Conservation (phyloP, 92 coral and sea anemone species). For the Blastomussa wellsi region DNA sequence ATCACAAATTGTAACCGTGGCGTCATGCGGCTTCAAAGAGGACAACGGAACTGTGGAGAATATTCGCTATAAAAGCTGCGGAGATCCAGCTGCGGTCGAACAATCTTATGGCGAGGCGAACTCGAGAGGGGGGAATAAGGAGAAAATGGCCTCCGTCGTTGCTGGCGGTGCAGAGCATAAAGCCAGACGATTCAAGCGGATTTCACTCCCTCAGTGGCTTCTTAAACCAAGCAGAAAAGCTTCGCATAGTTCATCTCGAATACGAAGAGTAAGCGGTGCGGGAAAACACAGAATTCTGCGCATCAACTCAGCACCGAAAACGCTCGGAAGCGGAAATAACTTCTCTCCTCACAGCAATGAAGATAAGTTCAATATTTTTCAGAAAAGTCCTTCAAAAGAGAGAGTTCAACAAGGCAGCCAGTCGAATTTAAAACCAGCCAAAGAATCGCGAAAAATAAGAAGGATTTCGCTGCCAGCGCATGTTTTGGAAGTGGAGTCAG, state of each 20-base stretch:
- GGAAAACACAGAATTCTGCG: constrained; percentile 62
- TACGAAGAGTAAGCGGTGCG: constrained; percentile 23
- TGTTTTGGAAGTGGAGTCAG: constrained; percentile 13
- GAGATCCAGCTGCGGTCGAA: not conserved
- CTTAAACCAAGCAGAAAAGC: constrained; percentile 63
- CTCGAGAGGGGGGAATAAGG: not conserved
- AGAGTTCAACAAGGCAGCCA: not conserved
- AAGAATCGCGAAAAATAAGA: constrained; percentile 38
- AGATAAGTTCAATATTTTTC: constrained; percentile 10
- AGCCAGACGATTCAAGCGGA: constrained; percentile 68
- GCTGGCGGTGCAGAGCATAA: constrained; percentile 13
- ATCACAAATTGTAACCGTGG: constrained; percentile 55
- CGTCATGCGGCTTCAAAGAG: constrained; percentile 54
- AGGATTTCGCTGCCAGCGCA: constrained; percentile 44
- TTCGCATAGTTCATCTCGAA: constrained; percentile 40
- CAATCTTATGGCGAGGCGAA: not conserved
- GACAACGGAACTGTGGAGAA: constrained; percentile 23
- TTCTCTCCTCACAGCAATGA: not conserved
- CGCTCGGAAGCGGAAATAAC: constrained; percentile 48
- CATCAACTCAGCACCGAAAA: constrained; percentile 80
- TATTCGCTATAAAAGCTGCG: constrained; percentile 50
- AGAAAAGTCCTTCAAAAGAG: not conserved
- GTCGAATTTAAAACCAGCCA: not conserved
- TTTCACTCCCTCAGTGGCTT: constrained; percentile 82
- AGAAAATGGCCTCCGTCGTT: not conserved